Evolutionary conservation across 2,797 vertebrate genomes (phyloP), one percentile per base, ranked within the genome.

Genomic region (Hybognathus amarus): DNA sequence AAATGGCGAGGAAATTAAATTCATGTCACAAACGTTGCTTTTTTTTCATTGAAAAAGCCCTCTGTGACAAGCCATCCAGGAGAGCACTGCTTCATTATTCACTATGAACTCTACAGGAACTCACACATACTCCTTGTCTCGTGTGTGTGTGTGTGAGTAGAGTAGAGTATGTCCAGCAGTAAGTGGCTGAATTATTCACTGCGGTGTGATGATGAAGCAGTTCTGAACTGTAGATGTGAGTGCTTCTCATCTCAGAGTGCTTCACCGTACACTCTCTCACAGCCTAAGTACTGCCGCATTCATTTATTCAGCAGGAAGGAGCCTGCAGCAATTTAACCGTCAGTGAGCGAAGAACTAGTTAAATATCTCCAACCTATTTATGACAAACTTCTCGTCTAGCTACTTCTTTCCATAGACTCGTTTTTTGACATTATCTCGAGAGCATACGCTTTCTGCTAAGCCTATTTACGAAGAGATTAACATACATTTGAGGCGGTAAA

Each of bases 161-260:
- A 69, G 77, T 71, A 36, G 61, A n/a, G 42, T 54, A 59, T 80
- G 87, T 70, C 47, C 87, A 88, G 89, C 91, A 88, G 91, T 89
- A 93, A 92, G 90, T 89, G 90, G 88, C 95, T 96, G 91, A 96
- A 96, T 96, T 95, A 97, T 96, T 97, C 93, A 96, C 93, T 91
- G 90, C 91, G 91, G 93, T 93, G 92, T 90, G 92, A 92, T 91
- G 92, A 95, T 92, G 93, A 95, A 93, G 91, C 94, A 94, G 95
- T 96, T 95, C n/a, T n/a, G n/a, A 94, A 89, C 77, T 77, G 93
- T 89, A 87, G 93, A n/a, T 38, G 66, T 13, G 66, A 67, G 94
- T 92, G 87, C 85, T 87, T 88, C 90, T 92, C 90, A 91, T 90
- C 88, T 80, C 76, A 90, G 91, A 61, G 47, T 79, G 64, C 64